Percentiles rank a stretch among this genome's conserved stretches.
These are phyloP conservation scores for Fregetta grallaria DNA, from an alignment of 2,113 vertebrate genomes.

Conservation along the genomic window DNA sequence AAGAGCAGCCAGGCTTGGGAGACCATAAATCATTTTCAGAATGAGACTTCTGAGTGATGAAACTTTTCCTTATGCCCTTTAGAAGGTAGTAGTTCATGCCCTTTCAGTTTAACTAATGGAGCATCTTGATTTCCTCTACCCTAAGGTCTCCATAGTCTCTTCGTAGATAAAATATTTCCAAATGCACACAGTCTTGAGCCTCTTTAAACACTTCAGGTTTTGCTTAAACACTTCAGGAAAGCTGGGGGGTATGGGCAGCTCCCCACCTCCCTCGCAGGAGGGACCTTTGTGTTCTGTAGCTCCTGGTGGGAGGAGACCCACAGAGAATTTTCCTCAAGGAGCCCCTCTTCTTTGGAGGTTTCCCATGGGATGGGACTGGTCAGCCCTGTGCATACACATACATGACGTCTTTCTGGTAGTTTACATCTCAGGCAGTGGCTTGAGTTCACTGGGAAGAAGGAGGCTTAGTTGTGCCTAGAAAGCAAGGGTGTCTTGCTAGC, in stretches of 20 bases:
- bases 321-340: not conserved
- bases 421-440: not conserved
- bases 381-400: not conserved
- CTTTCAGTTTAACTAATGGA: not conserved
- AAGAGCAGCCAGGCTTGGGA: not conserved
- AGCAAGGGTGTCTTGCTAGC: not conserved
- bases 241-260: not conserved
- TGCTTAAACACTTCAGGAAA: not conserved
- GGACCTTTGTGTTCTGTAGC: not conserved
- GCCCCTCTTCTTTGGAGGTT: not conserved
- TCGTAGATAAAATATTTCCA: not conserved
- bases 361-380: not conserved
- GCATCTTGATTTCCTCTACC: not conserved
- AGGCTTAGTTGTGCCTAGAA: not conserved
- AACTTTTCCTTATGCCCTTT: not conserved
- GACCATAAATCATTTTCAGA: not conserved
- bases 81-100: not conserved
- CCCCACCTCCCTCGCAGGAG: not conserved
- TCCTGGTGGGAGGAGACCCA: not conserved
- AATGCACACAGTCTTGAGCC: not conserved
- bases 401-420: not conserved
- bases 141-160: not conserved
- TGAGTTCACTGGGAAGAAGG: not conserved
- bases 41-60: not conserved
- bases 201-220: not conserved